Base-by-base conservation (phyloP, 2,888 invertebrate genomes). In the Stegophylla sp. region DNA sequence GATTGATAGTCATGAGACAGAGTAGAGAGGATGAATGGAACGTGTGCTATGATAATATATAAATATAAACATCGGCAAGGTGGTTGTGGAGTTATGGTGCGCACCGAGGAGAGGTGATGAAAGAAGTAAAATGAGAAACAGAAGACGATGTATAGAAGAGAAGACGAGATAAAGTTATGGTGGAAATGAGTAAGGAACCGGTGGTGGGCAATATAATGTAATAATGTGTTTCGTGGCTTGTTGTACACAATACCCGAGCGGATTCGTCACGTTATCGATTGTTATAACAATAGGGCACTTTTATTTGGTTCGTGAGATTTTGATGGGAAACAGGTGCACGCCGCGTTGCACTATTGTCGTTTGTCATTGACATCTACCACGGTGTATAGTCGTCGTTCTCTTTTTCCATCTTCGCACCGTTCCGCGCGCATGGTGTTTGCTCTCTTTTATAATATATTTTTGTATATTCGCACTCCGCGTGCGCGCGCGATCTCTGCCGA, bases 191-290 rank as follows among this genome's bases (percentile, higher is more conserved):
- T 23, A 17, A 56, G 43, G 56, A 73, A 73, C 15, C 59, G 41
- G 26, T 26, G 43, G 51, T 34, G 10, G 15, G 15, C 26, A 13
- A 23, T 41, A 28, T 61, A 73, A 61, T 45, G 48, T 61, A 61
- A 73, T 67, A 73, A 61, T 59, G 53, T 43, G 56, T 73, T 73
- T 45, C 61, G 61, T 15, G 73, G 61, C 61, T 63, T 48, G 61
- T 48, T 13, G 41, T 17, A 56, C 41, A n/a, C 56, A 51, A 74
- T 74, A 43, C 45, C n/a, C 56, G 20, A 61, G 9, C 66, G 64
- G 28, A 77, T 77, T 77, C 77, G 77, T 77, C 77, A 77, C 77
- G 77, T 77, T 77, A 77, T 77, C 77, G 77, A 67, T 77, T 48
- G 77, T 59, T 48, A 13, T 59, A 59, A 77, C 77, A 77, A 77